Evolutionary conservation across 2,888 invertebrate genomes (phyloP).

Genomic region (Polydrusus cervinus): DNA sequence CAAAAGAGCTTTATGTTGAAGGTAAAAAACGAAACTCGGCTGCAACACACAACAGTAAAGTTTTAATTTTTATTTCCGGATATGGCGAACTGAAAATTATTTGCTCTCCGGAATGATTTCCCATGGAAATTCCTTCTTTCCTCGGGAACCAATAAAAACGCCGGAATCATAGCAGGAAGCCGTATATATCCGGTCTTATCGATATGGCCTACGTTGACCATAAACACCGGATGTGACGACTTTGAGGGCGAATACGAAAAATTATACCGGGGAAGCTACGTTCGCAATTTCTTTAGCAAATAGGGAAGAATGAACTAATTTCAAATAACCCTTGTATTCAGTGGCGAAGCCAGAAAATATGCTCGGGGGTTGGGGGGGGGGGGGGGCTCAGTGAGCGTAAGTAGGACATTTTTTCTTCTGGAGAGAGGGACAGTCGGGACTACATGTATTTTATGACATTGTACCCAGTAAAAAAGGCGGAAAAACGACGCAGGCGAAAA

Average conservation of each 20-base stretch:
- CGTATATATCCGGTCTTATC: constrained; percentile 68
- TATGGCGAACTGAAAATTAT: constrained; percentile 52
- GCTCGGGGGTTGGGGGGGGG: too few relatives aligned
- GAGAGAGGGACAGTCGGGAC: too few relatives aligned
- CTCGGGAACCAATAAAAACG: constrained; percentile 60
- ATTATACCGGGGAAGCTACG: constrained; percentile 55
- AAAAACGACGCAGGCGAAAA: too few relatives aligned
- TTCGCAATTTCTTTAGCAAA: constrained; percentile 26
- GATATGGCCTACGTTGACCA: constrained; percentile 66
- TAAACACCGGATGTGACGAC: constrained; percentile 68
- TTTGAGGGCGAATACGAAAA: constrained; percentile 64
- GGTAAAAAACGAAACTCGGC: constrained; percentile 31
- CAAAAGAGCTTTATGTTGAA: constrained; percentile 40
- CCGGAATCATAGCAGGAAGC: constrained; percentile 66
- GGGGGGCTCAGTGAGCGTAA: too few relatives aligned
- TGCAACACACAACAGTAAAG: constrained; percentile 43
- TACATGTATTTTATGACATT: too few relatives aligned
- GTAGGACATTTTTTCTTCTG: too few relatives aligned
- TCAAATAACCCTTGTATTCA: not conserved
- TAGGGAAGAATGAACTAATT: not conserved
- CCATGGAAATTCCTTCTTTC: constrained; percentile 53
- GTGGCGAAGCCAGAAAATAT: too few relatives aligned
- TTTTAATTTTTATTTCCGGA: constrained; percentile 63
- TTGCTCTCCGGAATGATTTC: constrained; percentile 55
- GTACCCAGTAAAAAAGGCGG: too few relatives aligned